These are phyloP conservation scores for Crypturellus undulatus DNA, from an alignment of 2,113 vertebrate genomes.

Conservation along the genomic window DNA sequence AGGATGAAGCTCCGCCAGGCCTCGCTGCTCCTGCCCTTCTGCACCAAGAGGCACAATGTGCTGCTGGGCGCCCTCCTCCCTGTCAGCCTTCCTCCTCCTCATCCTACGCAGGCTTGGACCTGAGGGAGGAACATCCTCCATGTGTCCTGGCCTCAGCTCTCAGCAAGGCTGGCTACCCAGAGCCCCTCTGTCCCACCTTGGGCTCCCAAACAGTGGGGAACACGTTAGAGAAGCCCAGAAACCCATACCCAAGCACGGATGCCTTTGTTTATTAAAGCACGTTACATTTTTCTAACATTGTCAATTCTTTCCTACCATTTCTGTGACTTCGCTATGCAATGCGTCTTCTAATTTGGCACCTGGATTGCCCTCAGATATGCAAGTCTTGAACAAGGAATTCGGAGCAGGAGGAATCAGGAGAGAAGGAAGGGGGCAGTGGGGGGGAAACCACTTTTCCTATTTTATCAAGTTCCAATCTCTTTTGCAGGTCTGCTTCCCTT, in stretches of 20 bases:
- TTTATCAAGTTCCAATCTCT: conserved; percentile 1
- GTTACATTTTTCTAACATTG: accelerated
- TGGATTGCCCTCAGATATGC: conserved; percentile 9
- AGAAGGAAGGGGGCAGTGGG: neutral
- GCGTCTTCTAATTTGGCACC: neutral
- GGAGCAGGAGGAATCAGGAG: conserved; percentile 8
- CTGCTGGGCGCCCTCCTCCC: neutral
- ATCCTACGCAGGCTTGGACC: too few relatives aligned
- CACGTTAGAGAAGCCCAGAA: neutral
- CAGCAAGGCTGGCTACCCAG: neutral
- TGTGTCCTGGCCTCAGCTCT: accelerated
- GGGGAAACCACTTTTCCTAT: neutral
- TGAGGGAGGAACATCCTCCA: neutral
- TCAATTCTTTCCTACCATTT: neutral
- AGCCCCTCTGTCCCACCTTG: neutral
- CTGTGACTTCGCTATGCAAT: neutral
- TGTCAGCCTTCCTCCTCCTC: neutral
- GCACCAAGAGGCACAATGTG: neutral
- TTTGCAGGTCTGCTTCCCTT: conserved; percentile 48
- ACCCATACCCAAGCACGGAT: neutral
- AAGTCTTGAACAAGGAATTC: conserved; percentile 27
- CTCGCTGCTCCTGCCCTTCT: neutral
- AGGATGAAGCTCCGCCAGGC: neutral
- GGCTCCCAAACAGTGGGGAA: accelerated
- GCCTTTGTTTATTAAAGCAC: neutral